Percentiles rank a stretch among this genome's conserved stretches.
phyloP scores from a whole-genome alignment of 2,888 invertebrate genomes.

The Serrognathus titanus region DNA sequence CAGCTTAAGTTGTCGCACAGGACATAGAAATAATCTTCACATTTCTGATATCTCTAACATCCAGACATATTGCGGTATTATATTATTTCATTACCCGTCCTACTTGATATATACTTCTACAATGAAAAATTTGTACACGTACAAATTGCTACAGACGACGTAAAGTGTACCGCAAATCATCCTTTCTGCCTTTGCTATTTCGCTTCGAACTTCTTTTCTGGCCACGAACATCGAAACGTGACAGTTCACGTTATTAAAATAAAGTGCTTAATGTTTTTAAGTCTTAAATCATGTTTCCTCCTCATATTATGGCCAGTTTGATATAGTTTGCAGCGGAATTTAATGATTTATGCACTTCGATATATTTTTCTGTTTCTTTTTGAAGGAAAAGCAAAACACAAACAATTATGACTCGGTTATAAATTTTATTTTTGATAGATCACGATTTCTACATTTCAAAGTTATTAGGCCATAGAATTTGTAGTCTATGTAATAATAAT shows the following conservation, averaged over 20 bases:
- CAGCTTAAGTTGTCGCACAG: slow-evolving; percentile 15
- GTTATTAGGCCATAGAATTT: no score
- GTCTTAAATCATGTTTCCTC: no score
- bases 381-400: no score
- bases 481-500: no score
- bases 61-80: slow-evolving; percentile 28
- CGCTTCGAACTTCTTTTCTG: neutral
- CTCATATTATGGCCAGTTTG: no score
- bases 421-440: no score
- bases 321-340: no score
- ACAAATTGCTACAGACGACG: slow-evolving; percentile 24
- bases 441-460: no score
- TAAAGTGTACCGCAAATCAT: slow-evolving; percentile 12
- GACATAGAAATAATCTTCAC: slow-evolving; percentile 21
- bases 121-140: slow-evolving; percentile 22
- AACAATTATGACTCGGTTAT: no score
- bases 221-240: neutral
- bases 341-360: no score
- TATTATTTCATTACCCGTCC: slow-evolving; percentile 27
- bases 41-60: slow-evolving; percentile 19
- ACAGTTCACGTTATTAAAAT: neutral
- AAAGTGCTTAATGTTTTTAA: neutral
- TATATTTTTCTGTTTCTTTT: no score
- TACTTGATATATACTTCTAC: slow-evolving; percentile 17
- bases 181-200: slow-evolving; percentile 1